Evolutionary conservation across 1,140 invertebrate genomes (phyloP), one percentile per base, ranked within the genome.

Genomic region (Drosophila repletoides): DNA sequence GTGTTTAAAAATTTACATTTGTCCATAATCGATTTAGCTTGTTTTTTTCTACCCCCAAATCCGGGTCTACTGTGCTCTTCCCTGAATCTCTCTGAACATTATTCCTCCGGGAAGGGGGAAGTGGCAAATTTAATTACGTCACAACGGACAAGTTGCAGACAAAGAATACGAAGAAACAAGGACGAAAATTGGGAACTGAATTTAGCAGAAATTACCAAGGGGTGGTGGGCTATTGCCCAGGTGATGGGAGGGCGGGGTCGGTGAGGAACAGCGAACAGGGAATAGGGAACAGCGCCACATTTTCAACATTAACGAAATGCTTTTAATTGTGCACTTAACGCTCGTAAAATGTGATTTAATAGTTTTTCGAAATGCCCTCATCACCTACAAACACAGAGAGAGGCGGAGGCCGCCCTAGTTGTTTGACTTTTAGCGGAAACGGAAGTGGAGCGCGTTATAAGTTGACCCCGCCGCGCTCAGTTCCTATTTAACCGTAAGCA

Each of bases 321-420:
- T 84, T 84, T 84, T 84, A 84, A 84, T 84, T 86, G 79, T 84
- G 79, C 79, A 84, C 79, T 84, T 84, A 84, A 84, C 75, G 80
- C 79, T 86, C 79, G 80, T 86, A 84, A 84, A 84, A 84, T 84
- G 80, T 84, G 79, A 84, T 84, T 84, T 84, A 84, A 84, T 84
- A 86, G 79, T 84, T 86, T 71, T 67, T 67, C 49, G 53, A 53
- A 74, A 73, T 73, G 64, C 64, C 70, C n/a, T n/a, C n/a, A n/a
- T n/a, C n/a, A n/a, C n/a, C n/a, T n/a, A n/a, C n/a, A n/a, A n/a
- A n/a, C n/a, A n/a, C n/a, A n/a, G 45, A 58, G 52, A 29, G 28
- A 26, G 55, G 33, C 26, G 36, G 45, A 17, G 10, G 14, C 6
- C 64, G 48, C 33, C 49, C 59, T 29, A 49, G 59, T 68, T 68